These are phyloP conservation scores for Oligia fasciuncula DNA, from an alignment of 2,888 invertebrate species.

Conservation along the genomic window DNA sequence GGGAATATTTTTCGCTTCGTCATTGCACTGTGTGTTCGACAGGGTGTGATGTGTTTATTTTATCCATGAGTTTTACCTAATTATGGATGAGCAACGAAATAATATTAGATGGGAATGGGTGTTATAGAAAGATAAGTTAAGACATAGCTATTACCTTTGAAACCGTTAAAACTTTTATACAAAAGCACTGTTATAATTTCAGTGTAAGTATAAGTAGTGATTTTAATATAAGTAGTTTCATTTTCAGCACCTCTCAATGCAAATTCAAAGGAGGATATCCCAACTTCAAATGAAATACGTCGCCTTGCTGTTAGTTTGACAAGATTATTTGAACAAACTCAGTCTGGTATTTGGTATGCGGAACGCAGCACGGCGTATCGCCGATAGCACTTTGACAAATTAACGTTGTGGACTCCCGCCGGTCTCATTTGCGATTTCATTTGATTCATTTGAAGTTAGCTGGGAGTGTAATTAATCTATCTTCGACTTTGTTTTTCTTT, in stretches of 20 bases:
- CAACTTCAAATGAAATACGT: conserved; percentile 29
- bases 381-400: conserved; percentile 58
- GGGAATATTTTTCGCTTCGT: conserved; percentile 22
- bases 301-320: conserved; percentile 23
- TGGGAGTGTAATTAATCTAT: conserved; percentile 29
- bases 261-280: conserved; percentile 1
- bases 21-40: background rate
- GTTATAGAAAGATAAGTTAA: background rate
- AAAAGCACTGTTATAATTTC: background rate
- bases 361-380: conserved; percentile 22
- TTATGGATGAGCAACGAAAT: background rate
- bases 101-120: background rate
- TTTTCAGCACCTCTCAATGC: background rate
- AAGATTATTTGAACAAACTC: conserved; percentile 31
- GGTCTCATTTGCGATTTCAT: conserved; percentile 50
- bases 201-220: too few relatives aligned
- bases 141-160: background rate
- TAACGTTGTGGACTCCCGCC: conserved; percentile 37
- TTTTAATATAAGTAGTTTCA: background rate
- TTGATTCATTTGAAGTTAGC: conserved; percentile 31
- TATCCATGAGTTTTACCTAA: background rate
- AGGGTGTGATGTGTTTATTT: conserved; percentile 15
- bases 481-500: conserved; percentile 2
- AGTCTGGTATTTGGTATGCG: conserved; percentile 48
- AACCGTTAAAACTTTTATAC: background rate